Conservation (phyloP, 1,140 invertebrate species). For the Pseudobourletiella spinata region DNA sequence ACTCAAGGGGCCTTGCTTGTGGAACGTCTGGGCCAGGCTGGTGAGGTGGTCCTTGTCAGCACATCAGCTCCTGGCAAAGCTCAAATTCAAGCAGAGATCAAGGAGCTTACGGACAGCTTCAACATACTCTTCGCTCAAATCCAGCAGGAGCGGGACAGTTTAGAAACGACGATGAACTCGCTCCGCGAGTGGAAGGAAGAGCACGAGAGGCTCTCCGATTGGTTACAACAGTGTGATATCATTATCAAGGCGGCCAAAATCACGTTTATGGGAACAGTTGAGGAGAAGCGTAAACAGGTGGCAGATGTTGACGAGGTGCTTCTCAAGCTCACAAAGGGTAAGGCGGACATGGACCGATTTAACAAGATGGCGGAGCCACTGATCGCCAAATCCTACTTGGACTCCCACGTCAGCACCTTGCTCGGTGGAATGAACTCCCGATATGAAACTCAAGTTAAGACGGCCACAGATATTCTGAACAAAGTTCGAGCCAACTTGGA, state of each 20-base stretch:
- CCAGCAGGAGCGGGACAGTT: constrained; percentile 68
- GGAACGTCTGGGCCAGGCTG: constrained; percentile 74
- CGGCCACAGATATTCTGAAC: constrained; percentile 84
- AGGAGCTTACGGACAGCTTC: constrained; percentile 71
- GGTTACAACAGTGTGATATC: constrained; percentile 88
- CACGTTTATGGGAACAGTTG: constrained; percentile 64
- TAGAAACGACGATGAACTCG: constrained; percentile 69
- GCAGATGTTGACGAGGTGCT: constrained; percentile 54
- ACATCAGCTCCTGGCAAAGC: constrained; percentile 69
- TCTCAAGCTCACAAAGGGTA: constrained; percentile 63
- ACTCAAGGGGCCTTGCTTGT: constrained; percentile 79
- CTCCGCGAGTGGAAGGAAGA: constrained; percentile 88
- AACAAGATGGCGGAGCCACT: constrained; percentile 65
- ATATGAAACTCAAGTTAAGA: constrained; percentile 79
- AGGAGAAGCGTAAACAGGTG: constrained; percentile 78
- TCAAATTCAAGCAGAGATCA: constrained; percentile 72
- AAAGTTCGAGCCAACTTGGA: constrained; percentile 84
- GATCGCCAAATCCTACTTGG: constrained; percentile 65
- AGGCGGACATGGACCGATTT: constrained; percentile 72
- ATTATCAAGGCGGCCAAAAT: constrained; percentile 83
- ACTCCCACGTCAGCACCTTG: constrained; percentile 76
- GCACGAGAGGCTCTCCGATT: constrained; percentile 80
- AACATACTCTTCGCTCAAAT: constrained; percentile 77
- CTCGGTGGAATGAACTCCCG: constrained; percentile 79
- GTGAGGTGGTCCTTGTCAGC: constrained; percentile 71